Base-by-base conservation (phyloP, 2,113 vertebrate genomes). In the Melanotaenia duboulayi region DNA sequence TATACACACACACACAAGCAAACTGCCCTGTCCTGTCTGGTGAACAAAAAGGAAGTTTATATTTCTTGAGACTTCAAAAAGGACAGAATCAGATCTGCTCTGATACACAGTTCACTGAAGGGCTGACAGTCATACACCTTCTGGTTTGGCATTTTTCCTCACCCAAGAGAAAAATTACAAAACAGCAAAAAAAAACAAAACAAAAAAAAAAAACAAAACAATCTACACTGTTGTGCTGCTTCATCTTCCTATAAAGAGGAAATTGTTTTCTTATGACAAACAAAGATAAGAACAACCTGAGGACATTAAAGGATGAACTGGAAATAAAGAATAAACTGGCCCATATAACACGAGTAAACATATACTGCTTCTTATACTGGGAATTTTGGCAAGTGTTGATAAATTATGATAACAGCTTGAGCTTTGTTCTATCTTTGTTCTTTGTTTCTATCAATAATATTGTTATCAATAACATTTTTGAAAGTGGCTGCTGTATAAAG, bases 31-130 rank as follows among this genome's bases (percentile, higher is more conserved):
- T 22, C 1, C 7, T 2, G 20, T 50, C 22, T 9, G 48, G 17
- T 24, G 55, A 86, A 65, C 17, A 28, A 44, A 74, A 57, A 4
- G 42, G 8, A 60, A 16, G 52, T 55, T 65, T 71, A 28, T 12
- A 12, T 62, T 59, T 64, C 57, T 80, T 52, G 52, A 74, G 28
- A 71, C 55, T 60, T 55, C 7, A n/a, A 60, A 50, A 57, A 66
- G 71, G 76, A 75, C 74, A 58, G 72, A 73, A 70, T 78, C 50
- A 63, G 83, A 58, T 85, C 75, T 76, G 48, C 52, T 76, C 52
- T 57, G 68, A 64, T 59, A 12, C 75, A 72, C 79, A 69, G 71
- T 70, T 73, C 86, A 76, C 39, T 76, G 84, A 73, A 69, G 62
- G 52, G 25, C 78, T 66, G 75, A 80, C 82, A 67, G 77, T 42